A percentile compares a stretch with the other conserved stretches of the same genome.
Conservation (phyloP, 2,113 vertebrate species). For the Phylloscopus trochiloides region DNA sequence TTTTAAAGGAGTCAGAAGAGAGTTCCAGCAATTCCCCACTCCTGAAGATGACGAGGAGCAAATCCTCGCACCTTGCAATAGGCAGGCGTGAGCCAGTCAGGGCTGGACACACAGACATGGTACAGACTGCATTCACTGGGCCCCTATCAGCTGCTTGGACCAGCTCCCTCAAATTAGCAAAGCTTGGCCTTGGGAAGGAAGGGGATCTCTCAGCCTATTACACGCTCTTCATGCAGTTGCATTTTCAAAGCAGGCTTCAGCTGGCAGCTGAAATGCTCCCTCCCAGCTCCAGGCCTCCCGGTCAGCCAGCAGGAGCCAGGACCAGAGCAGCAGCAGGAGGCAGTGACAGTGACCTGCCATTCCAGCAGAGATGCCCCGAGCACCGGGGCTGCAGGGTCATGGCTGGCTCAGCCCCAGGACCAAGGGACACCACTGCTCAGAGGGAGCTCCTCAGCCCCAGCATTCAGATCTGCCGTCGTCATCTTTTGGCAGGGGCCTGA, state of each 20-base stretch:
- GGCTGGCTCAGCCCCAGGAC: background rate
- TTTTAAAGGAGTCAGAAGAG: background rate
- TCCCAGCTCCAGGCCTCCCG: accelerated
- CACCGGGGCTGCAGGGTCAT: background rate
- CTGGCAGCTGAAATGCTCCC: background rate
- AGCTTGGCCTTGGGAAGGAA: background rate
- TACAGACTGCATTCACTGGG: background rate
- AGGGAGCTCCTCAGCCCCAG: background rate
- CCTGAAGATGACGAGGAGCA: background rate
- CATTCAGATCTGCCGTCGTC: background rate
- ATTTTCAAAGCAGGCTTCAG: background rate
- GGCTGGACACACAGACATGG: background rate
- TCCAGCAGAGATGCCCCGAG: background rate
- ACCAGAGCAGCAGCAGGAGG: background rate
- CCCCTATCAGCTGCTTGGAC: background rate
- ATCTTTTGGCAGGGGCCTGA: background rate
- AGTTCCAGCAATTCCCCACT: background rate
- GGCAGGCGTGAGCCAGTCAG: background rate
- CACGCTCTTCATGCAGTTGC: background rate
- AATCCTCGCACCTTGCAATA: background rate
- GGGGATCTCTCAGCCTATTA: background rate
- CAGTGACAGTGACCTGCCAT: background rate
- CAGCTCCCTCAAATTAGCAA: background rate
- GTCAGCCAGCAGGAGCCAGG: background rate
- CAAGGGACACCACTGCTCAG: accelerated